phyloP scores from a whole-genome alignment of 30 jellyfish, hydroid and myxozoan species.

The Aurelia sp. region DNA sequence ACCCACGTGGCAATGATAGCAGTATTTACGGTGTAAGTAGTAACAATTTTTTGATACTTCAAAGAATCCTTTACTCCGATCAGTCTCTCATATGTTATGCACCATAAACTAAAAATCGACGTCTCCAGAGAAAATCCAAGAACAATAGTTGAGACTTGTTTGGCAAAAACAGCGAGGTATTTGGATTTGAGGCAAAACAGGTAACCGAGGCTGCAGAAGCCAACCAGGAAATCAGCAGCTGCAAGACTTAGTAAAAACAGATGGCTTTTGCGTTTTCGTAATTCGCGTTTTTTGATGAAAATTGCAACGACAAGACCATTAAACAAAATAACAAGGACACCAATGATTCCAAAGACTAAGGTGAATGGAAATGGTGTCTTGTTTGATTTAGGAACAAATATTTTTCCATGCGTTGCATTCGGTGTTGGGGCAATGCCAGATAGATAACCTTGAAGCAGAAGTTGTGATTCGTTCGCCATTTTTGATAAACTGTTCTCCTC shows the following conservation, averaged over 20 bases:
- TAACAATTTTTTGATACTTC: slow-evolving; percentile 52
- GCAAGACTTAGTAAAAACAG: slow-evolving; percentile 63
- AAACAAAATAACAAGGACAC: slow-evolving; percentile 29
- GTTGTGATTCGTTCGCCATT: too few species aligned
- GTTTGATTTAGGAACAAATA: slow-evolving; percentile 33
- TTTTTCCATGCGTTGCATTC: slow-evolving; percentile 10
- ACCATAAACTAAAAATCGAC: slow-evolving; percentile 67
- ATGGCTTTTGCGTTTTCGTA: slow-evolving; percentile 60
- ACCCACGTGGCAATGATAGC: slow-evolving; percentile 56
- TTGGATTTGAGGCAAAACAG: slow-evolving; percentile 27
- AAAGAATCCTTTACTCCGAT: slow-evolving; percentile 63
- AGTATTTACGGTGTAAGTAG: slow-evolving; percentile 46
- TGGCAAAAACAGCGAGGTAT: slow-evolving; percentile 3
- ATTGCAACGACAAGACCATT: slow-evolving; percentile 38
- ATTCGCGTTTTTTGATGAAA: slow-evolving; percentile 44
- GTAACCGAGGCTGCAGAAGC: slow-evolving; percentile 57
- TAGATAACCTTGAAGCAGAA: background rate
- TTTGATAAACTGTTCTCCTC: too few species aligned
- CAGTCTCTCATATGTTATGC: slow-evolving; percentile 72
- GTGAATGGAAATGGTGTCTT: slow-evolving; percentile 49
- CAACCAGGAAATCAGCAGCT: slow-evolving; percentile 71
- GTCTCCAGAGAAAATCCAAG: slow-evolving; percentile 71
- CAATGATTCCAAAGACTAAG: slow-evolving; percentile 27
- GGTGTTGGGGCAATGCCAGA: background rate
- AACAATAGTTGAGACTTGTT: slow-evolving; percentile 56